A percentile compares a stretch with the other conserved stretches of the same genome.
Evolutionary conservation across 2,113 vertebrate species (phyloP).

Genomic region (Hassar affinis): DNA sequence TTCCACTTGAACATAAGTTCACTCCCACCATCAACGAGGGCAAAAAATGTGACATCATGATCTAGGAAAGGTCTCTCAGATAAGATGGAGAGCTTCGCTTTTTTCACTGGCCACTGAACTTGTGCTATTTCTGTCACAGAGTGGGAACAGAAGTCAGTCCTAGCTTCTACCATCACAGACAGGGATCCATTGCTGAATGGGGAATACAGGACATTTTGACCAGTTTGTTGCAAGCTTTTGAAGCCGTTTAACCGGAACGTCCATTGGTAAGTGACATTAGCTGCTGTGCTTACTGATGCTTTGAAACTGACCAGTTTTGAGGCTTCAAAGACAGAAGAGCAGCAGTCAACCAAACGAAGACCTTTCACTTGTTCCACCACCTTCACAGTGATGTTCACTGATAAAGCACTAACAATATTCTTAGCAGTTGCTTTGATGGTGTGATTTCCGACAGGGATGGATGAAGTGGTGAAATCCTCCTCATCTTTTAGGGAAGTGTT

Average conservation of each 20-base stretch:
- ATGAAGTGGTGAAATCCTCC: constrained; percentile 54
- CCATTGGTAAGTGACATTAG: constrained; percentile 66
- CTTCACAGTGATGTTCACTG: constrained; percentile 51
- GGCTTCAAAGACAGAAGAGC: constrained; percentile 58
- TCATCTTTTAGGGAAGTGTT: constrained; percentile 38
- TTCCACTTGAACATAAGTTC: constrained; percentile 68
- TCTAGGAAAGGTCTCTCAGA: constrained; percentile 60
- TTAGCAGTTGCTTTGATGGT: constrained; percentile 60
- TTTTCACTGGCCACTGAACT: constrained; percentile 66
- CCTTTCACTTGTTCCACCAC: constrained; percentile 65
- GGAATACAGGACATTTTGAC: constrained; percentile 65
- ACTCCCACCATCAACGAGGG: constrained; percentile 54
- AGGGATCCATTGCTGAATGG: constrained; percentile 62
- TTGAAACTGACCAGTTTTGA: constrained; percentile 58
- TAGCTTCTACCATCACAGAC: constrained; percentile 63
- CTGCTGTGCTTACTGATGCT: constrained; percentile 56
- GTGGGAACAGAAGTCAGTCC: constrained; percentile 65
- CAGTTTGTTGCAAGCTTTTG: constrained; percentile 43
- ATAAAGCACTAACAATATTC: constrained; percentile 66
- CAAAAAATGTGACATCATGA: constrained; percentile 60
- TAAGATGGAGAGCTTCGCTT: constrained; percentile 54
- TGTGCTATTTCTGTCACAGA: constrained; percentile 46
- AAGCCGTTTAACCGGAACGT: constrained; percentile 61
- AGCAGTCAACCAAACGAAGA: constrained; percentile 65
- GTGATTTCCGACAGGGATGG: constrained; percentile 62